Percentiles rank a stretch among this genome's conserved stretches.
Conservation (phyloP, 2,113 vertebrate species). For the Phocoena sinus region DNA sequence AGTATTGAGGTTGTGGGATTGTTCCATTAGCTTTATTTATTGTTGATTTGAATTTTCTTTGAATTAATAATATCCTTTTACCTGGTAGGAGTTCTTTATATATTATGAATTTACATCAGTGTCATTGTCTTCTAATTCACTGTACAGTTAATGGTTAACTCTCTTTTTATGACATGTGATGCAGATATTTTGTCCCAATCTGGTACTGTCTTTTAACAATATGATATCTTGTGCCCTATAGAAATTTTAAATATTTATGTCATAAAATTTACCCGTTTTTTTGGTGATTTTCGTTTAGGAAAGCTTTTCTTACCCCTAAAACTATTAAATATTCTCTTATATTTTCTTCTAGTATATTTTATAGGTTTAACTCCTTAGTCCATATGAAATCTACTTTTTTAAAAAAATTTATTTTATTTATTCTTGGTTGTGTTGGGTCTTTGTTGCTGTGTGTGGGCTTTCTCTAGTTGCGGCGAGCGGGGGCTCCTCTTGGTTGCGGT, state of each 20-base stretch:
- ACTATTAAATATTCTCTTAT: not conserved
- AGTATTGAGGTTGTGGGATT: not conserved
- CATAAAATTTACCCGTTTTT: not conserved
- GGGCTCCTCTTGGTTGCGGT: no score
- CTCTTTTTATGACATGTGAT: not conserved
- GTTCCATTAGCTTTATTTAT: not conserved
- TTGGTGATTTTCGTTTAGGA: not conserved
- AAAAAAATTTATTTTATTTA: no score
- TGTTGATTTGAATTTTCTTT: not conserved
- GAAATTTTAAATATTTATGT: constrained; percentile 14
- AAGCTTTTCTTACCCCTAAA: not conserved
- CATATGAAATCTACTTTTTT: not conserved
- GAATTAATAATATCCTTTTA: not conserved
- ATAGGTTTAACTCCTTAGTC: not conserved
- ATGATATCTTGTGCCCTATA: not conserved
- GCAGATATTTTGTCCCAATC: not conserved
- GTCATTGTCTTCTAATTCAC: not conserved
- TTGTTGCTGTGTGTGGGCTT: no score
- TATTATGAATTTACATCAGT: not conserved
- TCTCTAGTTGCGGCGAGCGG: no score
- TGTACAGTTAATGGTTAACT: not conserved
- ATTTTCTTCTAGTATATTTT: not conserved
- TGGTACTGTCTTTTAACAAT: not conserved
- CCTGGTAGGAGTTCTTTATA: not conserved
- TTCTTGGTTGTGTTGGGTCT: no score